Evolutionary conservation across 2,888 invertebrate species (phyloP), one percentile per base, ranked within the genome.

Genomic region (Papilio gigon): DNA sequence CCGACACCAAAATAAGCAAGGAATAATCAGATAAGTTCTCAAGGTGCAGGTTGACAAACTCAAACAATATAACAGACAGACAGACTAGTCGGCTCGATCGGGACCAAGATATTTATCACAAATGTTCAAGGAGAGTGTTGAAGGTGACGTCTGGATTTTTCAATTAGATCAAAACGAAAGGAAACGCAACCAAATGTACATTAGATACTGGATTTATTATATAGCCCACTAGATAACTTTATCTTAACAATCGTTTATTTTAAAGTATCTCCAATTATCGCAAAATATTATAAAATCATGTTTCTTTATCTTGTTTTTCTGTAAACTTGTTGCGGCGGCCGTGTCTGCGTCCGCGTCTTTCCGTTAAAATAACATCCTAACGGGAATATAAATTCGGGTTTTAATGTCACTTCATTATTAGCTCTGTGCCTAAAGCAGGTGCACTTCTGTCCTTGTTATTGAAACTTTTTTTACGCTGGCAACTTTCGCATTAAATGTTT

Each of bases 11-110:
- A 60, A 76, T 73, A 71, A 70, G 71, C 70, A 73, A 72, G 71
- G 67, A 70, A 71, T 25, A 72, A 76, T 76, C 76, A 68, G 76
- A 76, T 76, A 76, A 74, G 47, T 35, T 22, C 14, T 37, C 68
- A 67, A 72, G 72, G 72, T 65, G 50, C 60, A 63, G 72, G 74
- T 73, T 70, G 68, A 74, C 65, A 72, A 65, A 71, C 74, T 60
- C 37, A n/a, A 53, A 71, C 73, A 74, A 74, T 75, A 71, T 71
- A 22, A 40, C 61, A 33, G 30, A 59, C 53, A 27, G 53, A 25
- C 53, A 53, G 61, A 67, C 35, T 68, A 42, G 65, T 37, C 14
- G 35, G 50, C 30, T 50, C 30, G 53, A 68, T 60, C 50, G 60
- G 25, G 56, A 11, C 44, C 22, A 4, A 6, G 62, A 68, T 63